A percentile compares a stretch with the other conserved stretches of the same genome.
These are phyloP conservation scores for Sitta carolinensis DNA, from an alignment of 2,797 vertebrate species.

Conservation along the genomic window DNA sequence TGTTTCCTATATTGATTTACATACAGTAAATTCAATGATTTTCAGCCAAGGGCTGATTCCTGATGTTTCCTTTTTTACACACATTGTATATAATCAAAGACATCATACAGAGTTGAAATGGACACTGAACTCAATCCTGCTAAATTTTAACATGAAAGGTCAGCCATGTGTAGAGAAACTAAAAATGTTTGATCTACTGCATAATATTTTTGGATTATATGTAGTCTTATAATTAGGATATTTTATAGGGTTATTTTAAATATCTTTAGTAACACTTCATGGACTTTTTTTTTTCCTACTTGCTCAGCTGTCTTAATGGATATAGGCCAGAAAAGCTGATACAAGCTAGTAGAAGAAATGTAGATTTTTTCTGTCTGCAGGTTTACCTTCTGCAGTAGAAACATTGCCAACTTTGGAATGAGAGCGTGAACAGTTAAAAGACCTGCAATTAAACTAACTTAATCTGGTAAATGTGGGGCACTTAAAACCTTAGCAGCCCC, in stretches of 20 bases:
- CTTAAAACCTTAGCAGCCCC: neutral
- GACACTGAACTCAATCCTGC: neutral
- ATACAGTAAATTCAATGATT: neutral
- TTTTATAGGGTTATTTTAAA: neutral
- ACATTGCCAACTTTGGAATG: neutral
- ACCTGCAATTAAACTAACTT: neutral
- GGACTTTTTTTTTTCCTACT: neutral
- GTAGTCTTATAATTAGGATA: neutral
- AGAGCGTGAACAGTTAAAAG: neutral
- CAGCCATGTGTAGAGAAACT: neutral
- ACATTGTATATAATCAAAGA: neutral
- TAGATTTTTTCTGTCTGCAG: neutral
- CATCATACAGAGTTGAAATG: neutral
- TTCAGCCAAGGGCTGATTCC: neutral
- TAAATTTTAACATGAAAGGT: neutral
- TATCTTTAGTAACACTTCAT: neutral
- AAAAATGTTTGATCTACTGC: neutral
- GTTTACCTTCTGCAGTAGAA: neutral
- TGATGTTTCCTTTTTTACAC: neutral
- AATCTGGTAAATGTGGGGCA: neutral
- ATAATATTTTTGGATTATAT: neutral
- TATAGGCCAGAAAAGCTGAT: neutral
- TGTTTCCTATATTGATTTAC: neutral
- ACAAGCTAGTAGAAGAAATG: neutral
- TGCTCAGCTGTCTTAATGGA: neutral